These are phyloP conservation scores for Hyles vespertilio DNA, from an alignment of 1,140 invertebrate genomes.

Conservation along the genomic window DNA sequence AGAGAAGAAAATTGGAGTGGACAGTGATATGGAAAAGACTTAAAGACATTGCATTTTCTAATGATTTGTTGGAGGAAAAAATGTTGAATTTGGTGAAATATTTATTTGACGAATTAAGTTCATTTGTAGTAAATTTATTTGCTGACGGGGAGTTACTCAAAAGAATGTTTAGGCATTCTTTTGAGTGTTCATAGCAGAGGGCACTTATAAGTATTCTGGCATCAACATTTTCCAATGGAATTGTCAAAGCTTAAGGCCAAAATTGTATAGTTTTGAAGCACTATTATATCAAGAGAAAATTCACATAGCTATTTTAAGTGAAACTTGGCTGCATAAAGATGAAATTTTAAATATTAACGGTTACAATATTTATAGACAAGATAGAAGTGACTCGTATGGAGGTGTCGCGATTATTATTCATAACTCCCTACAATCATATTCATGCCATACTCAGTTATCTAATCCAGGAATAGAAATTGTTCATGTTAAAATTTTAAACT, in stretches of 20 bases:
- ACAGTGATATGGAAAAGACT: too few relatives aligned
- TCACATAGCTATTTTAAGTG: neutral
- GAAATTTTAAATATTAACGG: neutral
- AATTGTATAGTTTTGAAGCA: conserved; percentile 1
- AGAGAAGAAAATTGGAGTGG: too few relatives aligned
- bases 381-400: conserved; percentile 10
- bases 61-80: too few relatives aligned
- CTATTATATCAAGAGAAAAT: conserved; percentile 7
- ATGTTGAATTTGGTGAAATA: conserved; percentile 1
- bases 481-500: conserved; percentile 6
- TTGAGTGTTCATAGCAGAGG: neutral
- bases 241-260: conserved; percentile 1
- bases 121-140: conserved; percentile 2
- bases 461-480: conserved; percentile 10
- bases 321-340: conserved; percentile 8
- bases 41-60: too few relatives aligned
- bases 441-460: neutral
- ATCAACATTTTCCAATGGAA: conserved; percentile 10
- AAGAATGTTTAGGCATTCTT: neutral
- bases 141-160: conserved; percentile 1
- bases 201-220: neutral
- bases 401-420: conserved; percentile 9
- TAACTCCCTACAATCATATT: conserved; percentile 7
- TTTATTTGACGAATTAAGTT: conserved; percentile 3
- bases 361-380: conserved; percentile 9